Conservation (phyloP, 2,888 invertebrate genomes). For the Drosophila mettleri region DNA sequence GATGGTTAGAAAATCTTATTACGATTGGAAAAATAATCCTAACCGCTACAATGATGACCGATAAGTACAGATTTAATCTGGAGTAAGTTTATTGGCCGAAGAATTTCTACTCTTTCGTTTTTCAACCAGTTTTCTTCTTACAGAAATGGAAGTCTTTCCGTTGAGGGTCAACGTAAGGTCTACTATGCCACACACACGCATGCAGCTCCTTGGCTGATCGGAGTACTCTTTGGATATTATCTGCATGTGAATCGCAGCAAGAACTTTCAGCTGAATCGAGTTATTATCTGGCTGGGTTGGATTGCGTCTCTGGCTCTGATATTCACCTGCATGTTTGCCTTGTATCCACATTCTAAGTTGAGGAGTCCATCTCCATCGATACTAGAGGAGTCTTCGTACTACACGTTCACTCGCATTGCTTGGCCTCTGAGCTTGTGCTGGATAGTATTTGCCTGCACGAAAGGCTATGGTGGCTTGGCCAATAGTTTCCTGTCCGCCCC, state of each 20-base stretch:
- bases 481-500: conserved; percentile 68
- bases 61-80: conserved; percentile 55
- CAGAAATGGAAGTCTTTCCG: too few species aligned
- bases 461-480: conserved; percentile 74
- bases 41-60: conserved; percentile 60
- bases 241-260: too few species aligned
- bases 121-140: too few species aligned
- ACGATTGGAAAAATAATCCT: neutral
- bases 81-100: too few species aligned
- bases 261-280: conserved; percentile 42
- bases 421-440: too few species aligned
- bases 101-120: too few species aligned
- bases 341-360: too few species aligned
- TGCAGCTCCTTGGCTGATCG: conserved; percentile 76
- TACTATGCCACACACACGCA: conserved; percentile 75
- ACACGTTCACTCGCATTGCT: conserved; percentile 71
- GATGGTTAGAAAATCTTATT: conserved; percentile 60
- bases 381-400: conserved; percentile 75
- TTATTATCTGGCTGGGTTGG: conserved; percentile 64
- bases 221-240: conserved; percentile 75
- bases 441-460: conserved; percentile 71
- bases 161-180: conserved; percentile 16
- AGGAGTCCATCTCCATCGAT: too few species aligned
- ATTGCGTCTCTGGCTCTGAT: conserved; percentile 45
- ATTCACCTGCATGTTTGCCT: conserved; percentile 60